Conservation (phyloP, 2,113 vertebrate genomes). For the Heterotis niloticus region DNA sequence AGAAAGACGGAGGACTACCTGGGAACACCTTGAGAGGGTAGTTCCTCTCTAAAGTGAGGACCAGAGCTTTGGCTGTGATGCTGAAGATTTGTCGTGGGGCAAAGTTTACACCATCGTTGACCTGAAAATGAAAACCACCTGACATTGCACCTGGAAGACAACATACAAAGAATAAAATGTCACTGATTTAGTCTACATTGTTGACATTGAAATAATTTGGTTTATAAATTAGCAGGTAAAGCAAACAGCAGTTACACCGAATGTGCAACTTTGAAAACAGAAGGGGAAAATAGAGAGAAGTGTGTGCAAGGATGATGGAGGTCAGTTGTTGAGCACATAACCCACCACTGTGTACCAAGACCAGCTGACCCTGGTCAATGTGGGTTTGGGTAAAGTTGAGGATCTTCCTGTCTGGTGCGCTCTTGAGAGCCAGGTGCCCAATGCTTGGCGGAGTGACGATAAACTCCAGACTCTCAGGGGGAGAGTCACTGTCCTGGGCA, state of each 20-base stretch:
- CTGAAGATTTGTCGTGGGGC: constrained; percentile 80
- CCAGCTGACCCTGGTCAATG: constrained; percentile 71
- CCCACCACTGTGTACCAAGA: constrained; percentile 81
- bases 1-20: constrained; percentile 58
- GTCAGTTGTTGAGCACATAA: background rate
- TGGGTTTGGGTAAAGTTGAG: constrained; percentile 83
- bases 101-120: constrained; percentile 85
- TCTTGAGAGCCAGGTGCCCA: constrained; percentile 78
- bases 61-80: constrained; percentile 68
- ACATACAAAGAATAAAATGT: background rate
- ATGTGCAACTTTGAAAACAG: no score
- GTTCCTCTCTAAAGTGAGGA: constrained; percentile 74
- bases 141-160: constrained; percentile 72
- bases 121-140: constrained; percentile 86
- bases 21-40: constrained; percentile 75
- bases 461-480: constrained; percentile 67
- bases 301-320: background rate
- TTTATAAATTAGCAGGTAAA: background rate
- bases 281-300: background rate
- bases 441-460: constrained; percentile 78
- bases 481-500: constrained; percentile 72
- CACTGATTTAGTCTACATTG: background rate
- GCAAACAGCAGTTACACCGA: no score
- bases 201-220: background rate
- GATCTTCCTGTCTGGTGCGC: constrained; percentile 62